A percentile compares a stretch with the other conserved stretches of the same genome.
These are phyloP conservation scores for Trilocha varians DNA, from an alignment of 2,888 invertebrate species.

Conservation along the genomic window DNA sequence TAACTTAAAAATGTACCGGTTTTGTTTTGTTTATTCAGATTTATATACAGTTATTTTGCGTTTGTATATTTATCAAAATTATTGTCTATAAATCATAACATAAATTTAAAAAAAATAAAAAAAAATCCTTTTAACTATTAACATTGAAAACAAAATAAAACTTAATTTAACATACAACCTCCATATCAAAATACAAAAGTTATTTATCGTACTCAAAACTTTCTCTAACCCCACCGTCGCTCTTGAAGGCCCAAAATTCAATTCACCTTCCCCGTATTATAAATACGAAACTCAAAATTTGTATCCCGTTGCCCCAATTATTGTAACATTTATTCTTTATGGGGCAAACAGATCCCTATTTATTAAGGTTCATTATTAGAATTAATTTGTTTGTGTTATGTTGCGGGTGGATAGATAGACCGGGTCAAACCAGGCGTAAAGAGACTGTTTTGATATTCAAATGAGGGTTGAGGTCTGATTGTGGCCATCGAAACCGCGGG, in stretches of 20 bases:
- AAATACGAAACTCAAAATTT: conserved; percentile 58
- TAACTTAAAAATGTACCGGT: too few relatives aligned
- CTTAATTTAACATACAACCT: too few relatives aligned
- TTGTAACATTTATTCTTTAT: conserved; percentile 70
- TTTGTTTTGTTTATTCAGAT: too few relatives aligned
- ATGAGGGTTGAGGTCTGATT: conserved; percentile 63
- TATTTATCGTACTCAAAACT: conserved; percentile 19
- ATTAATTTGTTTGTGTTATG: conserved; percentile 73
- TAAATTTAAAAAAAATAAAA: too few relatives aligned
- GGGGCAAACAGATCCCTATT: conserved; percentile 69
- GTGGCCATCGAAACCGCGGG: conserved; percentile 42
- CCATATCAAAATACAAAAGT: conserved; percentile 17
- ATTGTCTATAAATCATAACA: too few relatives aligned
- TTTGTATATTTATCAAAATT: too few relatives aligned
- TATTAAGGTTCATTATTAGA: conserved; percentile 70
- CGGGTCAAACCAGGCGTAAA: conserved; percentile 47
- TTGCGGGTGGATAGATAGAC: conserved; percentile 44
- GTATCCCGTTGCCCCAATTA: conserved; percentile 65
- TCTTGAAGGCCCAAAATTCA: conserved; percentile 51
- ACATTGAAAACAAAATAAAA: too few relatives aligned
- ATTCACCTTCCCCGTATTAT: conserved; percentile 60
- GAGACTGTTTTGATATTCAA: conserved; percentile 69
- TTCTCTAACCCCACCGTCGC: conserved; percentile 36
- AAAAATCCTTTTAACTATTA: too few relatives aligned
- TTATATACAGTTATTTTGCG: too few relatives aligned